phyloP scores from a whole-genome alignment of 1,140 invertebrate genomes.

The Penaeus indicus region DNA sequence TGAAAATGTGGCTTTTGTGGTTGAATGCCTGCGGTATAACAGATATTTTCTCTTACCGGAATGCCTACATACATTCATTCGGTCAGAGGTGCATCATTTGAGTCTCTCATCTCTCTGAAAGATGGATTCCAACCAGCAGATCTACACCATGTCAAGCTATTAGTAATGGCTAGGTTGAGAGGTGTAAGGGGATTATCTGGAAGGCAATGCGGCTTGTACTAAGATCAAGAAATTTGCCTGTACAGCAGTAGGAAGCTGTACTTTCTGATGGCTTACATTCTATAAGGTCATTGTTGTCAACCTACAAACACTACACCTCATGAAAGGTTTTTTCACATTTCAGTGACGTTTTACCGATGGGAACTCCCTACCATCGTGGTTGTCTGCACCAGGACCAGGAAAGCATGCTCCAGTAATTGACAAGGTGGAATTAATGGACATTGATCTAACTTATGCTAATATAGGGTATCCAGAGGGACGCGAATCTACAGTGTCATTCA shows the following conservation, averaged over 20 bases:
- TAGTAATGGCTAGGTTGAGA: not conserved
- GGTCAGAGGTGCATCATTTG: no score
- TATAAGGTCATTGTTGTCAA: constrained; percentile 47
- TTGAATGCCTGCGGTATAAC: no score
- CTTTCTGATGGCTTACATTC: constrained; percentile 36
- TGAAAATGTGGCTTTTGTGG: constrained; percentile 41
- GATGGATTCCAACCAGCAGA: no score
- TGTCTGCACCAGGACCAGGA: not conserved
- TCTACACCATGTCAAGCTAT: no score
- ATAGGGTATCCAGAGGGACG: no score
- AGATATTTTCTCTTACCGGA: not conserved
- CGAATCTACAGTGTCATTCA: no score
- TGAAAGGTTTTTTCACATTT: constrained; percentile 48
- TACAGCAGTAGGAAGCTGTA: constrained; percentile 1
- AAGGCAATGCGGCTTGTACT: constrained; percentile 21
- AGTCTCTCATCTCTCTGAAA: no score
- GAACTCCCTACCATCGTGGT: constrained; percentile 17
- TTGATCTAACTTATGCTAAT: no score
- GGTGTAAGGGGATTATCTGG: constrained; percentile 36
- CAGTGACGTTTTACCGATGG: constrained; percentile 34
- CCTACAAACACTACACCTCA: constrained; percentile 58
- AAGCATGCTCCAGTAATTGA: no score
- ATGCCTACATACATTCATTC: no score
- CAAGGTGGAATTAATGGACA: no score
- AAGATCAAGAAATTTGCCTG: not conserved